These are phyloP conservation scores for Pangasius larnaudii DNA, from an alignment of 2,797 vertebrate genomes.

Conservation along the genomic window DNA sequence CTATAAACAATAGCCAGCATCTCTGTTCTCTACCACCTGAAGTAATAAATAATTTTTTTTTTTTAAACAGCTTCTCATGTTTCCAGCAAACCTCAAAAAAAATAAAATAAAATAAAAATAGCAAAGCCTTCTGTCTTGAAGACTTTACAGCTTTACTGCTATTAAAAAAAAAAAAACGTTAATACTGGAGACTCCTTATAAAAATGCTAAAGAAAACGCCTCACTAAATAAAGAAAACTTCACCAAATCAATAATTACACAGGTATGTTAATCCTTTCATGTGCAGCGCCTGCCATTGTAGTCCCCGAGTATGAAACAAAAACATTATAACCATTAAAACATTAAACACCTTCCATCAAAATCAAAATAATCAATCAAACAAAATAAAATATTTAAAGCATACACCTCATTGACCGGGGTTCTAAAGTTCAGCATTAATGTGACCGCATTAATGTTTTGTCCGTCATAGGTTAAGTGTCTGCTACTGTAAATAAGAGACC, in stretches of 20 bases:
- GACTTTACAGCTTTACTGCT: neutral
- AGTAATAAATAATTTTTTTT: no score
- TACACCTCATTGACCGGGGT: neutral
- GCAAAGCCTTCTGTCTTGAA: neutral
- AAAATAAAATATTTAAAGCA: neutral
- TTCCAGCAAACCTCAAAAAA: no score
- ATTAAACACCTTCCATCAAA: neutral
- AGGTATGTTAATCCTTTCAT: neutral
- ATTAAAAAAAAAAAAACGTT: neutral
- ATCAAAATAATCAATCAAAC: neutral
- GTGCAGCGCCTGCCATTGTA: no score
- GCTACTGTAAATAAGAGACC: neutral
- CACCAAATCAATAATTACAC: neutral
- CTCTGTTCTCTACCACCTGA: neutral
- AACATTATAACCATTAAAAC: no score
- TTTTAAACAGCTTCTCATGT: no score
- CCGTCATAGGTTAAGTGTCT: neutral
- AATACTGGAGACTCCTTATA: neutral
- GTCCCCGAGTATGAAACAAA: neutral
- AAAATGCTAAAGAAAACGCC: neutral
- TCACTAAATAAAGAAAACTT: neutral
- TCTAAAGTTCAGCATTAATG: neutral
- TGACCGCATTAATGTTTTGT: neutral
- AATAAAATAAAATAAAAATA: no score
- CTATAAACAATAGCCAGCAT: neutral